A percentile compares a stretch with the other conserved stretches of the same genome.
Conservation (phyloP, 2,797 vertebrate species). For the Cephalopachus bancanus region DNA sequence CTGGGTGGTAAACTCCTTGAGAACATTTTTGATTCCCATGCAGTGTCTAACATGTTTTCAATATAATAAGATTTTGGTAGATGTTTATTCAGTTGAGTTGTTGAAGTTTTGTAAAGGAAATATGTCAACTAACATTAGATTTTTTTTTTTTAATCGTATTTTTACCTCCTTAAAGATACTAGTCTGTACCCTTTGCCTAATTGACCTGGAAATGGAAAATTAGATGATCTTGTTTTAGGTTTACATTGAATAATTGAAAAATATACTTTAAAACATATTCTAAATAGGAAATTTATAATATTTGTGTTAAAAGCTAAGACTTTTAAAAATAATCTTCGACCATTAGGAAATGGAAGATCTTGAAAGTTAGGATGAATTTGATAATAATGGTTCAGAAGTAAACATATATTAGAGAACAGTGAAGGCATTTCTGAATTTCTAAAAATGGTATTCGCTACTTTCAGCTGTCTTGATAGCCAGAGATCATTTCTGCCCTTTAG, state of each 20-base stretch:
- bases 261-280: conserved; percentile 2
- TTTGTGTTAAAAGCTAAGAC: conserved; percentile 10
- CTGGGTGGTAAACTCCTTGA: neutral
- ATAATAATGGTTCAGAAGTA: conserved; percentile 31
- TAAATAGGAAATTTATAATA: conserved; percentile 9
- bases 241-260: conserved; percentile 49
- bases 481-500: conserved; percentile 10
- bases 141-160: neutral
- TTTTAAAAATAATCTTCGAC: neutral
- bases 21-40: conserved; percentile 6
- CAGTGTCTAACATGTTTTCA: conserved; percentile 9
- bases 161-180: conserved; percentile 24
- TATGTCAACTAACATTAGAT: neutral
- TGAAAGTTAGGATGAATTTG: conserved; percentile 59
- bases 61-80: neutral
- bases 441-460: conserved; percentile 44
- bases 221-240: conserved; percentile 18
- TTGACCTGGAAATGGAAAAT: conserved; percentile 44
- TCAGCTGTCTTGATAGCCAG: conserved; percentile 39
- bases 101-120: conserved; percentile 33
- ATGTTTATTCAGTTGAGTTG: conserved; percentile 17
- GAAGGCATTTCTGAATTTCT: conserved; percentile 54
- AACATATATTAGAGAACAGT: conserved; percentile 19
- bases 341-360: neutral
- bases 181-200: neutral